Conservation (phyloP, 2,797 vertebrate species). For the Chelon auratus region DNA sequence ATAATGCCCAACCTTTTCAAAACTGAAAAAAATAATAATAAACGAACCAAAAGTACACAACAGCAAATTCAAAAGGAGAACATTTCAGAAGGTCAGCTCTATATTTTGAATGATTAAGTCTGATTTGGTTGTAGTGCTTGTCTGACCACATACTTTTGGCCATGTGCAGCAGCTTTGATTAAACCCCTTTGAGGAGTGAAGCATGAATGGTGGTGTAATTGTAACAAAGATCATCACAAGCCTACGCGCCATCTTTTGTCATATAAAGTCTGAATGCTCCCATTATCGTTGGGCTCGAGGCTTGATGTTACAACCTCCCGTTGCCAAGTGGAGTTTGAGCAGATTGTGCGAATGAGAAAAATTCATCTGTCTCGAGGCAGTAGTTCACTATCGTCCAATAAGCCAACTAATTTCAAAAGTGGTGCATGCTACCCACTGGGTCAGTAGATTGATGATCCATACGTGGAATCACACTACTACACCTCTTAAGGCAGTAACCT, state of each 20-base stretch:
- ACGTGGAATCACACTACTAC: conserved; percentile 67
- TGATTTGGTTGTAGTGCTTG: not conserved
- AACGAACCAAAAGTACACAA: not conserved
- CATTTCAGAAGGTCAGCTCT: not conserved
- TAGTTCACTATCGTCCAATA: conserved; percentile 69
- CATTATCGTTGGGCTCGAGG: conserved; percentile 75
- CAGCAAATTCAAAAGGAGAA: not conserved
- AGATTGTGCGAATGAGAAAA: conserved; percentile 77
- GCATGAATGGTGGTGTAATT: conserved; percentile 66
- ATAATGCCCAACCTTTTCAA: not conserved
- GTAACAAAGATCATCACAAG: conserved; percentile 69
- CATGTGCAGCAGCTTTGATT: conserved; percentile 32
- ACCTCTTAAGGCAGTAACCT: conserved; percentile 23
- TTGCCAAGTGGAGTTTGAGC: conserved; percentile 76
- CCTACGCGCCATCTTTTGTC: conserved; percentile 72
- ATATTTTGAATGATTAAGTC: too few species aligned
- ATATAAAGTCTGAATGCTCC: conserved; percentile 73
- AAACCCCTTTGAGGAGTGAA: conserved; percentile 59
- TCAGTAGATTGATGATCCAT: conserved; percentile 69
- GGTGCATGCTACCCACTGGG: conserved; percentile 62
- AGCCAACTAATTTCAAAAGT: conserved; percentile 72
- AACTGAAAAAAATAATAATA: too few species aligned
- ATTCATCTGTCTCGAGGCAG: conserved; percentile 72
- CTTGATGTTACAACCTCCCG: conserved; percentile 78
- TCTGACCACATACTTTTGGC: conserved; percentile 33